These are phyloP conservation scores for Cnemophilus loriae DNA, from an alignment of 2,113 vertebrate genomes.

Conservation along the genomic window DNA sequence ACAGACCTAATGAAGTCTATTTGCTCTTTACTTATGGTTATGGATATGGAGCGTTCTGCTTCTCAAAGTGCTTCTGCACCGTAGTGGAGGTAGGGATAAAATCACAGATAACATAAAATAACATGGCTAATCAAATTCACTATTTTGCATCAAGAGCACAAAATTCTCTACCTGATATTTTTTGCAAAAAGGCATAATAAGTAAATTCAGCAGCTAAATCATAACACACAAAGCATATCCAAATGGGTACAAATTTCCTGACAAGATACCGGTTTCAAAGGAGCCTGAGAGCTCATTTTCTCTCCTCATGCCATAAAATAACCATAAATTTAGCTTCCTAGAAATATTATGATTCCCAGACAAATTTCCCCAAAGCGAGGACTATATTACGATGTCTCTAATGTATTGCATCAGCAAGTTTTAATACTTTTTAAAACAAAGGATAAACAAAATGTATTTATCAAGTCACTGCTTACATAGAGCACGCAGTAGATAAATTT, in stretches of 20 bases:
- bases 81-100: background rate
- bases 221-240: background rate
- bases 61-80: background rate
- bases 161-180: background rate
- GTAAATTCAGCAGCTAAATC: background rate
- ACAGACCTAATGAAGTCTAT: background rate
- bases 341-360: background rate
- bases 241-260: background rate
- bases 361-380: background rate
- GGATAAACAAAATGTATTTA: background rate
- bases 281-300: background rate
- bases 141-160: background rate
- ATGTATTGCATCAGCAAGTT: background rate
- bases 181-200: background rate
- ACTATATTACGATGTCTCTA: background rate
- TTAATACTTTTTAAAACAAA: background rate
- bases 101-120: background rate
- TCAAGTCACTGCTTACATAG: background rate
- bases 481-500: background rate
- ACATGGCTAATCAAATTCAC: background rate
- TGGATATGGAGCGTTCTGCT: background rate
- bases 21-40: background rate
- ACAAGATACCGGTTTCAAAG: background rate
- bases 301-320: background rate
- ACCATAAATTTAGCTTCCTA: background rate